Percentiles rank a stretch among this genome's conserved stretches.
These are phyloP conservation scores for Patella depressa DNA, from an alignment of 2,888 invertebrate genomes.

Conservation along the genomic window DNA sequence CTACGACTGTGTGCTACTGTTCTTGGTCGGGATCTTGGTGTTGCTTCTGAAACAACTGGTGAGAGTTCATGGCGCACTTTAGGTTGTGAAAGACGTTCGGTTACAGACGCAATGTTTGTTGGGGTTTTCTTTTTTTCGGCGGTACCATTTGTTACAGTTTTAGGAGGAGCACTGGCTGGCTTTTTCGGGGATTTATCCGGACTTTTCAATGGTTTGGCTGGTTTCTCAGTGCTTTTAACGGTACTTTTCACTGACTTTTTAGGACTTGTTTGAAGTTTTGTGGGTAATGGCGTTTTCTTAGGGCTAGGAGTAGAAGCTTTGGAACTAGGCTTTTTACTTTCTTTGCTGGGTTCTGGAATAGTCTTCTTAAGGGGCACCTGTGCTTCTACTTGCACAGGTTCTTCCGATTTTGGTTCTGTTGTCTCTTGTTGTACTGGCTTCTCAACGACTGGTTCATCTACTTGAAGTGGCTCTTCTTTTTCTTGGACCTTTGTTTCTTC, in stretches of 20 bases:
- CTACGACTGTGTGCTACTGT: neutral
- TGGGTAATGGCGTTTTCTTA: neutral
- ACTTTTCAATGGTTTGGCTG: neutral
- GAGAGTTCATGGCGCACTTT: conserved; percentile 8
- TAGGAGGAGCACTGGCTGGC: neutral
- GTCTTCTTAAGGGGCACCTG: no score
- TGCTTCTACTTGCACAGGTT: no score
- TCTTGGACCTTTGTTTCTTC: neutral
- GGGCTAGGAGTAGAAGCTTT: neutral
- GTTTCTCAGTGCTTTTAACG: neutral
- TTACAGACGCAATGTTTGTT: neutral
- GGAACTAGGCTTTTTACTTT: neutral
- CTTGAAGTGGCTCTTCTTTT: neutral
- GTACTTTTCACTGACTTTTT: neutral
- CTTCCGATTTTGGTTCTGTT: no score
- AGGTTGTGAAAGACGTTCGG: conserved; percentile 9
- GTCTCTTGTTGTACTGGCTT: neutral
- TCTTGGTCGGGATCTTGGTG: neutral
- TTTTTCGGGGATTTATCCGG: neutral
- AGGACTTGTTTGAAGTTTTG: conserved; percentile 1
- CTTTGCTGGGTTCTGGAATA: neutral
- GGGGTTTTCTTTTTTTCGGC: neutral
- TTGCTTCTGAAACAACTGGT: neutral
- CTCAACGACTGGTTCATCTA: neutral
- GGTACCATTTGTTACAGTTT: neutral